phyloP scores from a whole-genome alignment of 2,797 vertebrate genomes.

The Catostomus latipinnis region DNA sequence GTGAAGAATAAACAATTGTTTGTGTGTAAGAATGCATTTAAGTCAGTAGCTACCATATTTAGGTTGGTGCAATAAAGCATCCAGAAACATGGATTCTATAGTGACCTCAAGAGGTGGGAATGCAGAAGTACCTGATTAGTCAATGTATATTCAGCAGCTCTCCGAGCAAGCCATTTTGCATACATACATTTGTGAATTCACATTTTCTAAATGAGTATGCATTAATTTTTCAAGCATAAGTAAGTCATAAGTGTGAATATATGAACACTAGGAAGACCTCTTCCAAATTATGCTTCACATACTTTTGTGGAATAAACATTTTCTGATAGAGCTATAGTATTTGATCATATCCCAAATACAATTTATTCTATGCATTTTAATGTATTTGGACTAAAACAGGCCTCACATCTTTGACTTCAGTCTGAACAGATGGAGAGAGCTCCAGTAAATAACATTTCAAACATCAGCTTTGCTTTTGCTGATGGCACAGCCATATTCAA shows the following conservation, averaged over 20 bases:
- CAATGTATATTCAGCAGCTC: neutral
- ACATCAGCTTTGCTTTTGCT: conserved; percentile 69
- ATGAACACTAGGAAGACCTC: too few relatives aligned
- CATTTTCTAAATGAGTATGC: too few relatives aligned
- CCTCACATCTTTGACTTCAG: conserved; percentile 59
- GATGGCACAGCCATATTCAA: conserved; percentile 64
- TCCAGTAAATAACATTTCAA: conserved; percentile 68
- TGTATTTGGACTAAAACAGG: neutral
- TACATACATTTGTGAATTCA: too few relatives aligned
- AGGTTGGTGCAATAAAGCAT: conserved; percentile 1
- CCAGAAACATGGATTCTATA: conserved; percentile 75
- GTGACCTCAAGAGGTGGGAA: conserved; percentile 82
- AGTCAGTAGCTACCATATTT: neutral
- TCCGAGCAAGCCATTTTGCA: neutral
- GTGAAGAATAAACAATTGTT: neutral
- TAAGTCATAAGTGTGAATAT: too few relatives aligned
- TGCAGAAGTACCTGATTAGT: conserved; percentile 58
- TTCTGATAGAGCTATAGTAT: too few relatives aligned
- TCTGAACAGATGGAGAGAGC: conserved; percentile 61
- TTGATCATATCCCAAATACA: too few relatives aligned
- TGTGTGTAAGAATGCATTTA: conserved; percentile 6
- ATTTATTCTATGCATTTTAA: too few relatives aligned
- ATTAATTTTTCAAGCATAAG: too few relatives aligned
- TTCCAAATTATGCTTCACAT: too few relatives aligned
- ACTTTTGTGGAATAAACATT: too few relatives aligned